Evolutionary conservation across 2,797 vertebrate species (phyloP).

Genomic region (Xiphorhynchus erythropygius): DNA sequence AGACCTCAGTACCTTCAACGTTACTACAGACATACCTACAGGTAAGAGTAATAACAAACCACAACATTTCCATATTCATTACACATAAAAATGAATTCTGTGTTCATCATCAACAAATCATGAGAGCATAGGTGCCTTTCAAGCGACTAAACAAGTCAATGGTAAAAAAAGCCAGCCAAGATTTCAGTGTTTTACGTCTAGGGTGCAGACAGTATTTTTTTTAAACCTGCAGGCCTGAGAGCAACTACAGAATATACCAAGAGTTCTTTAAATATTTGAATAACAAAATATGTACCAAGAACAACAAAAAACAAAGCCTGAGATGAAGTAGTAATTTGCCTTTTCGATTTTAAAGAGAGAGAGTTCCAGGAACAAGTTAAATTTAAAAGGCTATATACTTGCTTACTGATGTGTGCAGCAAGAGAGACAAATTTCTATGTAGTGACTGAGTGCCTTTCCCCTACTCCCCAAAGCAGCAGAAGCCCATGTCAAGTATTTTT

Average conservation of each 20-base stretch:
- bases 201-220: neutral
- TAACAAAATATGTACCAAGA: neutral
- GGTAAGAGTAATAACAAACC: neutral
- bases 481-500: neutral
- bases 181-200: neutral
- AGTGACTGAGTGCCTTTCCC: neutral
- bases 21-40: neutral
- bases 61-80: neutral
- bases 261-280: neutral
- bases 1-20: neutral
- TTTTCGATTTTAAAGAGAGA: neutral
- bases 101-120: neutral
- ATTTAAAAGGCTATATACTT: neutral
- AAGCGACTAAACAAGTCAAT: neutral
- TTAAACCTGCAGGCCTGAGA: neutral
- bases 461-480: neutral
- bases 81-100: neutral
- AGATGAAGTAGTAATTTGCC: neutral
- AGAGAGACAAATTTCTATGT: neutral
- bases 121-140: neutral
- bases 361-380: neutral
- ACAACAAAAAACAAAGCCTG: neutral
- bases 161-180: neutral
- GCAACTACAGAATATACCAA: neutral
- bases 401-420: neutral